phyloP scores from a whole-genome alignment of 2,888 invertebrate species.

The Philonicus albiceps region DNA sequence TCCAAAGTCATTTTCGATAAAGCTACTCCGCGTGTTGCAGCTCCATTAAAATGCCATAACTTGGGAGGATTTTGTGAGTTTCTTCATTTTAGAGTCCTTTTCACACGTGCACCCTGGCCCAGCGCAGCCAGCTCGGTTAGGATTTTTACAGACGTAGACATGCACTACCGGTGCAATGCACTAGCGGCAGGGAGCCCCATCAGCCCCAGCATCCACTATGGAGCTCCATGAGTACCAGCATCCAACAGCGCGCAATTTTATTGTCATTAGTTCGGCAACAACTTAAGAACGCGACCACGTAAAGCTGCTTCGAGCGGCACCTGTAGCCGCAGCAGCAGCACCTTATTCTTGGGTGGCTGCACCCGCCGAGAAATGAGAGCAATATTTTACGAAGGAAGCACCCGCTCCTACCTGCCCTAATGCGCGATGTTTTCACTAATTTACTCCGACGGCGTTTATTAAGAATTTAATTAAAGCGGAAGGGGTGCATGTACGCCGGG shows the following conservation, averaged over 20 bases:
- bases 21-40: constrained; percentile 33
- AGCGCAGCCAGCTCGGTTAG: not conserved
- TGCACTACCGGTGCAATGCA: constrained; percentile 8
- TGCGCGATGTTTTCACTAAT: constrained; percentile 48
- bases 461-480: constrained; percentile 49
- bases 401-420: constrained; percentile 41
- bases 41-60: constrained; percentile 38
- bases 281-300: constrained; percentile 41
- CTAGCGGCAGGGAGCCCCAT: not conserved
- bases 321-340: constrained; percentile 27
- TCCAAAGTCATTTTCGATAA: constrained; percentile 42
- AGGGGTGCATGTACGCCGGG: constrained; percentile 24
- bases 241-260: constrained; percentile 36
- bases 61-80: constrained; percentile 8
- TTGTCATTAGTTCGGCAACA: constrained; percentile 40
- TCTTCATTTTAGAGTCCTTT: constrained; percentile 33
- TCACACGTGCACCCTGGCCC: constrained; percentile 34
- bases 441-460: constrained; percentile 48
- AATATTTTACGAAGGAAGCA: constrained; percentile 45
- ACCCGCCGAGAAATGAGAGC: constrained; percentile 26
- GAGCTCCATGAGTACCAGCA: not conserved
- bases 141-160: constrained; percentile 28
- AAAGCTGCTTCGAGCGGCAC: constrained; percentile 24
- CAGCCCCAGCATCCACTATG: not conserved
- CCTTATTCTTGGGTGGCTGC: constrained; percentile 6